phyloP scores from a whole-genome alignment of 2,113 vertebrate species.

The Chloebia gouldiae region DNA sequence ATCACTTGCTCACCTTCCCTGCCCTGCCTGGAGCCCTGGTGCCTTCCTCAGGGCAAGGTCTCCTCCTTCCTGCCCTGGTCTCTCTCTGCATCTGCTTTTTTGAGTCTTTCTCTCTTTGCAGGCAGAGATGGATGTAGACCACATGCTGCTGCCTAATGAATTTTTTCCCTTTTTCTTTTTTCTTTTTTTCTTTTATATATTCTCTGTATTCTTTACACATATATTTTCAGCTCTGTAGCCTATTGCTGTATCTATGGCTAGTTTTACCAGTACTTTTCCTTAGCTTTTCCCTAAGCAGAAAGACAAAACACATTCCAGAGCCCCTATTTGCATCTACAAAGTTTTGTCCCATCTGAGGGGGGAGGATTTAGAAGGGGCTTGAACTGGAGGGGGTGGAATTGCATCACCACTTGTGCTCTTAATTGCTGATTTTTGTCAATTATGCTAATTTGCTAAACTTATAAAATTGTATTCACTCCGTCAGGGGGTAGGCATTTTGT shows the following conservation, averaged over 20 bases:
- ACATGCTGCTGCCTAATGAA: background rate
- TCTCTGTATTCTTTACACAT: background rate
- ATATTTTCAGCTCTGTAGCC: background rate
- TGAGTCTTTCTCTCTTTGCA: background rate
- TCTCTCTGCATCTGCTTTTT: background rate
- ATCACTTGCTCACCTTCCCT: background rate
- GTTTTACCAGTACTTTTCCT: background rate
- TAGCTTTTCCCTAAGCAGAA: background rate
- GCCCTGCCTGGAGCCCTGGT: background rate
- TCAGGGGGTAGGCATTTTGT: background rate
- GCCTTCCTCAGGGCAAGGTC: background rate
- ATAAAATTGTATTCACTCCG: background rate
- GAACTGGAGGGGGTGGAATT: background rate
- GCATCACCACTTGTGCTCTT: background rate
- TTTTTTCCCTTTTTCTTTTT: background rate
- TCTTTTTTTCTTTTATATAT: background rate
- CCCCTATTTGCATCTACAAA: background rate
- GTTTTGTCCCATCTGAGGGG: background rate
- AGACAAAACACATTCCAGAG: background rate
- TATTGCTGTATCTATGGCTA: background rate
- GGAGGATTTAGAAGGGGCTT: background rate
- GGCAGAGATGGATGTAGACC: background rate
- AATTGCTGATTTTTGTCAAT: background rate
- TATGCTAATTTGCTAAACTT: background rate
- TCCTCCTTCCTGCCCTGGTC: background rate